These are phyloP conservation scores for Marmota flaviventris DNA, from an alignment of 2,113 vertebrate genomes.

Conservation along the genomic window DNA sequence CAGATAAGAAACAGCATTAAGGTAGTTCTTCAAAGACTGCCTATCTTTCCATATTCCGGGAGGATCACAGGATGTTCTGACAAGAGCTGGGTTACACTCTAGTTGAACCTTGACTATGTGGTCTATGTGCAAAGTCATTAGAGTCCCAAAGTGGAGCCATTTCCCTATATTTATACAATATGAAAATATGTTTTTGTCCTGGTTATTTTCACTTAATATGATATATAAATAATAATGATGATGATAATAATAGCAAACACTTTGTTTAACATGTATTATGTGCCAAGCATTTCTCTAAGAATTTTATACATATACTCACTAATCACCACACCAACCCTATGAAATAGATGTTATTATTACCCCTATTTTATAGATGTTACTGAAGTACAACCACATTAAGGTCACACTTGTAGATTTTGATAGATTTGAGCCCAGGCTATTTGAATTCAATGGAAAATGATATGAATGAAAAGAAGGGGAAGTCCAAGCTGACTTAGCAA, in stretches of 20 bases:
- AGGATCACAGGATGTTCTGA: constrained; percentile 69
- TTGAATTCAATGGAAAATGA: constrained; percentile 45
- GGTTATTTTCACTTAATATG: constrained; percentile 31
- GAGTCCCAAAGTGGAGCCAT: background rate
- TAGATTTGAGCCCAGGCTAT: background rate
- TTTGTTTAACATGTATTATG: constrained; percentile 11
- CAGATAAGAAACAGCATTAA: constrained; percentile 65
- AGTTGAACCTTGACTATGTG: background rate
- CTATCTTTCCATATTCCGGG: background rate
- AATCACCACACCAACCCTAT: background rate
- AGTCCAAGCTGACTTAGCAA: background rate
- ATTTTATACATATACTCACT: background rate
- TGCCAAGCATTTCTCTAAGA: constrained; percentile 57
- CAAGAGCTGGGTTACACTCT: background rate
- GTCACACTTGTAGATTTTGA: background rate
- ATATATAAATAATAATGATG: background rate
- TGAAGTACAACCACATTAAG: constrained; percentile 37
- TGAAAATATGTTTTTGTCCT: constrained; percentile 50
- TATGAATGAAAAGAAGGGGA: constrained; percentile 4
- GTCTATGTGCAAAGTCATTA: background rate
- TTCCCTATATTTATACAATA: constrained; percentile 21
- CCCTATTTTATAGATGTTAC: constrained; percentile 20
- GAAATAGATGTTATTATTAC: constrained; percentile 23
- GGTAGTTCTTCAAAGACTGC: constrained; percentile 29
- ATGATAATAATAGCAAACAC: background rate